A percentile compares a stretch with the other conserved stretches of the same genome.
These are phyloP conservation scores for Noctuana brunneofusca DNA, from an alignment of 2,888 invertebrate species.

Conservation along the genomic window DNA sequence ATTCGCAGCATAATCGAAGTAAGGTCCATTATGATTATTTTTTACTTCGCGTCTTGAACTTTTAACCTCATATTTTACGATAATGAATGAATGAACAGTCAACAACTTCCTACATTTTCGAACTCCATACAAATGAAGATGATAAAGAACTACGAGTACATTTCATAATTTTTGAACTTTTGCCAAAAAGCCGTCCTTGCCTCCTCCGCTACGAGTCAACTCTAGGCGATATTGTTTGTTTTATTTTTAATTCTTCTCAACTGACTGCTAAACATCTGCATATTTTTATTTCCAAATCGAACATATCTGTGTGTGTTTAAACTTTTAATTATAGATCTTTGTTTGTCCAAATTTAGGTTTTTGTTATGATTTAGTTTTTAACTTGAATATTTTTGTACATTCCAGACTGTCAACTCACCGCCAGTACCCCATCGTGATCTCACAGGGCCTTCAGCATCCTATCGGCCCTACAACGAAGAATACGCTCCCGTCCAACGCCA, in stretches of 20 bases:
- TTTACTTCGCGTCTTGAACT: constrained; percentile 36
- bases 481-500: constrained; percentile 66
- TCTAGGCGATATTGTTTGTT: constrained; percentile 50
- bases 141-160: constrained; percentile 45
- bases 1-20: not conserved
- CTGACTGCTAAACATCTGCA: constrained; percentile 8
- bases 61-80: constrained; percentile 38
- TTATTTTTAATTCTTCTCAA: constrained; percentile 31
- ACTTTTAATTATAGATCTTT: not conserved
- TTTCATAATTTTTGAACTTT: constrained; percentile 59
- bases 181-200: constrained; percentile 67
- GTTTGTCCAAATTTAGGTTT: not conserved
- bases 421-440: constrained; percentile 74
- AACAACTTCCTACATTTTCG: constrained; percentile 41
- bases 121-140: constrained; percentile 43
- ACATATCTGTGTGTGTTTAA: not conserved
- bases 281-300: constrained; percentile 15
- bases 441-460: constrained; percentile 56
- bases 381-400: constrained; percentile 47
- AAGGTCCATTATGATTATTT: constrained; percentile 9
- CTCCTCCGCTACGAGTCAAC: constrained; percentile 58
- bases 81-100: constrained; percentile 33
- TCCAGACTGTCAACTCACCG: constrained; percentile 81
- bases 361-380: not conserved
- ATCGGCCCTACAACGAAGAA: constrained; percentile 72